Percentiles rank a stretch among this genome's conserved stretches.
Conservation (phyloP, 2,888 invertebrate species). For the Amorpha juglandis region DNA sequence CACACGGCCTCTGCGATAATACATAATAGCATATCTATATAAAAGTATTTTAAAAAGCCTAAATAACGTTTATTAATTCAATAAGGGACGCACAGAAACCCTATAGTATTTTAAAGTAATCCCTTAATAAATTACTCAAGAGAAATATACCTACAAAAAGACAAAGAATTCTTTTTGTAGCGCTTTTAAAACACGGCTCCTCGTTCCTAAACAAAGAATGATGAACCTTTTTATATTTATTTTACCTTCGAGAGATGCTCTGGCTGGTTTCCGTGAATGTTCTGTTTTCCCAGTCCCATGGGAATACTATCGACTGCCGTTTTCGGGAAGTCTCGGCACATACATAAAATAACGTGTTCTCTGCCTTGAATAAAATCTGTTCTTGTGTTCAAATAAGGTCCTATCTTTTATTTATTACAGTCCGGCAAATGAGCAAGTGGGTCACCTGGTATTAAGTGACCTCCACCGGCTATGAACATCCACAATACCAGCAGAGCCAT, state of each 20-base stretch:
- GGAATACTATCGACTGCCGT: background rate
- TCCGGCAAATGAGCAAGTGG: too few species aligned
- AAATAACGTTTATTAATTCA: too few species aligned
- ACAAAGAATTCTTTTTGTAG: conserved; percentile 23
- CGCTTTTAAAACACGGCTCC: conserved; percentile 24
- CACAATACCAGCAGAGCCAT: too few species aligned
- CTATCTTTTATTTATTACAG: too few species aligned
- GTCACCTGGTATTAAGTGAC: too few species aligned
- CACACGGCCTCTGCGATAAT: too few species aligned
- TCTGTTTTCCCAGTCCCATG: conserved; percentile 7
- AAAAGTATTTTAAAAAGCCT: too few species aligned
- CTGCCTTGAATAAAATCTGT: conserved; percentile 2
- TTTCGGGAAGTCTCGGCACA: background rate
- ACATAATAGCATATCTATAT: too few species aligned
- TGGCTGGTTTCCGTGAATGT: conserved; percentile 12
- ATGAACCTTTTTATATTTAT: conserved; percentile 29
- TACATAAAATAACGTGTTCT: conserved; percentile 3
- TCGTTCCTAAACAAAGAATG: conserved; percentile 28
- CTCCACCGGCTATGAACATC: too few species aligned
- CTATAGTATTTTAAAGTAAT: background rate
- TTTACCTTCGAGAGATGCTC: conserved; percentile 24
- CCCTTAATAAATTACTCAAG: conserved; percentile 4
- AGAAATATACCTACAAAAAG: background rate
- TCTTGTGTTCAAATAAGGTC: conserved; percentile 3
- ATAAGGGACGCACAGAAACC: background rate